Conservation (phyloP, 2,113 vertebrate genomes). For the Rhynchopsitta pachyrhyncha region DNA sequence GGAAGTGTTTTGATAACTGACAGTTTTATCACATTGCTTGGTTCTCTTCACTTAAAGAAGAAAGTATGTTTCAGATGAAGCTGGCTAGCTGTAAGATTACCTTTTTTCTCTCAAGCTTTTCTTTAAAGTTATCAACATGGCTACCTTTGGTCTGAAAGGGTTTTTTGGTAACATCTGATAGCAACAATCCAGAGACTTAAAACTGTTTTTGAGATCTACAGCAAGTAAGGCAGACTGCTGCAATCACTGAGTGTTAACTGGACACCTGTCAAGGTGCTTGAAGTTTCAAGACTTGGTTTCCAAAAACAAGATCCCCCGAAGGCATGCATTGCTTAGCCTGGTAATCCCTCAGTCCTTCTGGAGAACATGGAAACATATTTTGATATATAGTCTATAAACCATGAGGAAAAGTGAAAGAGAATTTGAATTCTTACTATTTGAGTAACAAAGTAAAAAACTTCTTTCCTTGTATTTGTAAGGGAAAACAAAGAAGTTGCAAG, state of each 20-base stretch:
- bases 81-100: neutral
- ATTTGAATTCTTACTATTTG: neutral
- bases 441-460: neutral
- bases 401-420: neutral
- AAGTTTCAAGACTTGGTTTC: neutral
- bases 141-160: neutral
- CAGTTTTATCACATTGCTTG: neutral
- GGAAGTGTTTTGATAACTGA: neutral
- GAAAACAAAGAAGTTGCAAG: neutral
- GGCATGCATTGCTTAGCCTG: neutral
- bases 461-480: neutral
- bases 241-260: neutral
- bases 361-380: neutral
- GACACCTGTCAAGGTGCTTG: neutral
- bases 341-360: neutral
- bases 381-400: neutral
- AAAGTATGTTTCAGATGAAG: neutral
- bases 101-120: neutral
- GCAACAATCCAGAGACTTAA: neutral
- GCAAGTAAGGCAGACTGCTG: neutral
- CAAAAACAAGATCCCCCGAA: neutral
- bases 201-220: neutral
- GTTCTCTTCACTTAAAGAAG: neutral
- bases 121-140: neutral
- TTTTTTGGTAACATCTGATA: neutral